A percentile compares a stretch with the other conserved stretches of the same genome.
phyloP scores from a whole-genome alignment of 1,140 invertebrate species.

The Bursaphelenchus mucronatus region DNA sequence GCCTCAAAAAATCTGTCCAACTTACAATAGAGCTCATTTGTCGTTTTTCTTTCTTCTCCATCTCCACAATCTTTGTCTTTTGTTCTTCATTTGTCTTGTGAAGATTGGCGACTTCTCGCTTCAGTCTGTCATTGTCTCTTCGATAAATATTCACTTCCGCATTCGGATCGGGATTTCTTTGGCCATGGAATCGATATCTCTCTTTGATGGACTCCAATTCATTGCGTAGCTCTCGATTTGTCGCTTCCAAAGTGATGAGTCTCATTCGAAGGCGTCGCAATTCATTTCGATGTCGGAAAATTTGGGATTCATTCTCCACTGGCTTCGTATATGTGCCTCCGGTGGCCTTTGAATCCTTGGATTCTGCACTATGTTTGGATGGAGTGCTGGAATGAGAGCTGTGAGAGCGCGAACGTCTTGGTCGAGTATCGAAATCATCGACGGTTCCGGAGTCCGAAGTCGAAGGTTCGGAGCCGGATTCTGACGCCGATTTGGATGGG shows the following conservation, averaged over 20 bases:
- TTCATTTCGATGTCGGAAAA: conserved; percentile 24
- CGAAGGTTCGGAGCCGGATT: conserved; percentile 2
- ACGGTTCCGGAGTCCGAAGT: conserved; percentile 25
- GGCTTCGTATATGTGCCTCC: not conserved
- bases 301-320: conserved; percentile 4
- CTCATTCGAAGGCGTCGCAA: conserved; percentile 14
- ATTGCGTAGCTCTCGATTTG: conserved; percentile 7
- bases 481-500: conserved; percentile 4
- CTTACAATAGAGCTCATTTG: not conserved
- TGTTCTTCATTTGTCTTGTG: conserved; percentile 12
- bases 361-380: not conserved
- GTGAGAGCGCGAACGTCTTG: not conserved
- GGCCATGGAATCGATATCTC: conserved; percentile 4
- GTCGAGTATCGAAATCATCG: conserved; percentile 6
- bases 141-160: conserved; percentile 13
- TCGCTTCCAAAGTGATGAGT: conserved; percentile 9
- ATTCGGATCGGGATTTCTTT: conserved; percentile 17
- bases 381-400: conserved; percentile 10
- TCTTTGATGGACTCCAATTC: conserved; percentile 19
- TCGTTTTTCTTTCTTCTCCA: conserved; percentile 22
- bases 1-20: too few relatives aligned
- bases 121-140: conserved; percentile 24
- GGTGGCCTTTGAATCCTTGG: not conserved
- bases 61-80: conserved; percentile 10
- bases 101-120: conserved; percentile 23